Percentiles rank a stretch among this genome's conserved stretches.
Evolutionary conservation across 2,888 invertebrate genomes (phyloP).

Genomic region (Drosophila monieri): DNA sequence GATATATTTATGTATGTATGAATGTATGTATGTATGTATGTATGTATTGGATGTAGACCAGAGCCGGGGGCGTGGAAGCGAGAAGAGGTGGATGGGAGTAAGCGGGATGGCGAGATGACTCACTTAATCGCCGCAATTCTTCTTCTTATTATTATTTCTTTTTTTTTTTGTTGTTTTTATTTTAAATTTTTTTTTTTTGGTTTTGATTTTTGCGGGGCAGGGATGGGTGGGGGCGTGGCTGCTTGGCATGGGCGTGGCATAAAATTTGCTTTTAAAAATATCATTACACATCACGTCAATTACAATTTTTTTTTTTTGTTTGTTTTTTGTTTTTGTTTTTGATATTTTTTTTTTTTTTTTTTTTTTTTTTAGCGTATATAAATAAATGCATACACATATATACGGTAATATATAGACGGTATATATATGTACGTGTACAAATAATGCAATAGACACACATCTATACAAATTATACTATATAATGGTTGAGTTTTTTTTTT

Average conservation of each 20-base stretch:
- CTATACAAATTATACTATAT: slow-evolving; percentile 83
- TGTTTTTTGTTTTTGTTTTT: slow-evolving; percentile 21
- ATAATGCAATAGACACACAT: slow-evolving; percentile 83
- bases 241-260: slow-evolving; percentile 60
- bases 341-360: slow-evolving; percentile 53
- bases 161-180: neutral
- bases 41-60: neutral
- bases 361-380: slow-evolving; percentile 65
- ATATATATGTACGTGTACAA: slow-evolving; percentile 73
- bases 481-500: slow-evolving; percentile 62
- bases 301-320: slow-evolving; percentile 70
- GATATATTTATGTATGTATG: neutral
- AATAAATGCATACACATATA: slow-evolving; percentile 75
- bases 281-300: slow-evolving; percentile 83
- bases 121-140: neutral
- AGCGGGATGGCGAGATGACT: slow-evolving; percentile 14
- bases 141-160: neutral
- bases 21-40: neutral
- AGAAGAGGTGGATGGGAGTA: slow-evolving; percentile 7
- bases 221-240: slow-evolving; percentile 22
- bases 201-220: slow-evolving; percentile 1
- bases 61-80: slow-evolving; percentile 5
- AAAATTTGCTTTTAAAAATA: slow-evolving; percentile 82
- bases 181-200: neutral
- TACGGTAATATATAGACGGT: slow-evolving; percentile 53